Conservation (phyloP, 2,888 invertebrate species). For the Villa cingulata region DNA sequence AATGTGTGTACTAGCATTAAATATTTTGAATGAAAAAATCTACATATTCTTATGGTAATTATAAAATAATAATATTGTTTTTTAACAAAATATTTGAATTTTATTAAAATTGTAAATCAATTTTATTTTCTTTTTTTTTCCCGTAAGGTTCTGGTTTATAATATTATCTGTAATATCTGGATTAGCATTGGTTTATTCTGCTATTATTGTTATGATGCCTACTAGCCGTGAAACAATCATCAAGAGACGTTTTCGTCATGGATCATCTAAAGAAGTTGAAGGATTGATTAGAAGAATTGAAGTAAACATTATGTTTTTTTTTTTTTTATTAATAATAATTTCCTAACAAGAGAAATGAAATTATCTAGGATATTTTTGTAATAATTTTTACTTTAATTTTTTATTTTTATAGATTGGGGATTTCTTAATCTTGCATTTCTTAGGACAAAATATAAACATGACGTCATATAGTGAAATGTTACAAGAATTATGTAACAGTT, state of each 20-base stretch:
- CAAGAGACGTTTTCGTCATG: constrained; percentile 64
- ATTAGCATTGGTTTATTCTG: constrained; percentile 65
- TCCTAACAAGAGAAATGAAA: too few species aligned
- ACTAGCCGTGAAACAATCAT: constrained; percentile 69
- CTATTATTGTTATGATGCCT: constrained; percentile 63
- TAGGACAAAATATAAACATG: constrained; percentile 77
- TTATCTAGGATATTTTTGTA: too few species aligned
- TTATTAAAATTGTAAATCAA: neutral
- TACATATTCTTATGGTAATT: constrained; percentile 76
- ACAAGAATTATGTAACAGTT: constrained; percentile 47
- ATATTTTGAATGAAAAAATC: constrained; percentile 85
- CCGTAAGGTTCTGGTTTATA: constrained; percentile 78
- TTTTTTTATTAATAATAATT: neutral
- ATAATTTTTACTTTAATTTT: too few species aligned
- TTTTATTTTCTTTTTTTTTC: neutral
- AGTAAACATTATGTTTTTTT: constrained; percentile 36
- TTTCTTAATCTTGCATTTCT: constrained; percentile 66
- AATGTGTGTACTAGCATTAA: constrained; percentile 74
- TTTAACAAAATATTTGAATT: neutral
- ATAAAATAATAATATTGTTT: neutral
- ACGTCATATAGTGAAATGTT: constrained; percentile 67
- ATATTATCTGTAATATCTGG: constrained; percentile 62
- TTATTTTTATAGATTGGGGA: constrained; percentile 59
- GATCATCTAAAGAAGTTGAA: constrained; percentile 58
- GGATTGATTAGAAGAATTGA: constrained; percentile 67